Evolutionary conservation across 2,888 invertebrate species (phyloP).

Genomic region (Pachycephus smyrnensis): DNA sequence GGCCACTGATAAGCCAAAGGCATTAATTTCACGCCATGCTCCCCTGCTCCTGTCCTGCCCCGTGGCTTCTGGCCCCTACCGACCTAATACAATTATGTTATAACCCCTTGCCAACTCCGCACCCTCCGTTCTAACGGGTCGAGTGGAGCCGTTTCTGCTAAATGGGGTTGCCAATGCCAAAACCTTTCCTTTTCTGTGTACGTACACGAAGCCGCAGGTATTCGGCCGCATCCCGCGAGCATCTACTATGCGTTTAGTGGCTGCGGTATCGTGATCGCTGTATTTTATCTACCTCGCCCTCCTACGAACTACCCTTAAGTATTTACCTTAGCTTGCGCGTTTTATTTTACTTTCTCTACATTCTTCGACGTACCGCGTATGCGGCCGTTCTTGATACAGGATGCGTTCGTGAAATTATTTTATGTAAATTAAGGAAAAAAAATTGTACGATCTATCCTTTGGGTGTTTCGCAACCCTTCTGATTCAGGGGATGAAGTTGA

Average conservation of each 20-base stretch:
- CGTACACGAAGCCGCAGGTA: constrained; percentile 29
- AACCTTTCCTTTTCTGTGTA: constrained; percentile 20
- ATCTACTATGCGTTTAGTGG: constrained; percentile 11
- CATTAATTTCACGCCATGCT: constrained; percentile 62
- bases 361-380: too few relatives aligned
- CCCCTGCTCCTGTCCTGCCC: constrained; percentile 40
- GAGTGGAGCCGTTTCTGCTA: background rate
- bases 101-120: constrained; percentile 58
- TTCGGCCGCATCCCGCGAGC: constrained; percentile 10
- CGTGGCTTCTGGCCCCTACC: constrained; percentile 42
- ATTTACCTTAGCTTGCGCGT: too few relatives aligned
- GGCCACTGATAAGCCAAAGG: constrained; percentile 64
- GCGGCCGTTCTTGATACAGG: too few relatives aligned
- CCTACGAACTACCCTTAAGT: too few relatives aligned
- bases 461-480: too few relatives aligned
- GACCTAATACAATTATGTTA: constrained; percentile 65
- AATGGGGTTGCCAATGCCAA: constrained; percentile 25
- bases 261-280: background rate
- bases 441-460: too few relatives aligned
- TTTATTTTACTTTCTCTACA: too few relatives aligned
- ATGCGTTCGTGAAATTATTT: too few relatives aligned
- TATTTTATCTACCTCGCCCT: background rate
- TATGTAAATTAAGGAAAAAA: too few relatives aligned
- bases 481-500: too few relatives aligned
- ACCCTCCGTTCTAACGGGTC: background rate